Conservation (phyloP, 2,888 invertebrate species). For the Scelioninae gen. 1 region DNA sequence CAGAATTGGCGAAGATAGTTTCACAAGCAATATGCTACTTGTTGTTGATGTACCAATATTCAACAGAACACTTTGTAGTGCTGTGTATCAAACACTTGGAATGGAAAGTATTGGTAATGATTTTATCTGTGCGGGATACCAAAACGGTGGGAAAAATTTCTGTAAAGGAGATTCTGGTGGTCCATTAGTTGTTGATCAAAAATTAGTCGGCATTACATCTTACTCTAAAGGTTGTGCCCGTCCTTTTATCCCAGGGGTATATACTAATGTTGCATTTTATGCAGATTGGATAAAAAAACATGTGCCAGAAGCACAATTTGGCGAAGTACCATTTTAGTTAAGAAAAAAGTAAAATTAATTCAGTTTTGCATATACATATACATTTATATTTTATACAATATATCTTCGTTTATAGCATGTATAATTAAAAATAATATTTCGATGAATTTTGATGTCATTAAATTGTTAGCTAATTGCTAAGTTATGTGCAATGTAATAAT, state of each 20-base stretch:
- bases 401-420: no score
- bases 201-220: conserved; percentile 9
- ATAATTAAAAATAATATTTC: no score
- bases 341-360: no score
- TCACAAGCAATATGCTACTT: background rate
- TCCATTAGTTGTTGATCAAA: conserved; percentile 1
- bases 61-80: background rate
- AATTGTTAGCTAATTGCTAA: no score
- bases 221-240: conserved; percentile 11
- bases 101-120: conserved; percentile 1
- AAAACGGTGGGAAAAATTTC: background rate
- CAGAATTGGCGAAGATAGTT: background rate
- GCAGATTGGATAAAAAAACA: background rate
- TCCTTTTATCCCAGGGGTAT: background rate
- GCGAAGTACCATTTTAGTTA: background rate
- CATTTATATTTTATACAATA: no score
- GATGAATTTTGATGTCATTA: no score
- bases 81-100: background rate
- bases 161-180: conserved; percentile 26
- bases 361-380: no score
- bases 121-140: conserved; percentile 12
- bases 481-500: no score
- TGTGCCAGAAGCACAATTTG: background rate
- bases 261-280: conserved; percentile 12
- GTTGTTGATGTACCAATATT: background rate